phyloP scores from a whole-genome alignment of 2,888 invertebrate species.

The Trissolcus brochymenae region DNA sequence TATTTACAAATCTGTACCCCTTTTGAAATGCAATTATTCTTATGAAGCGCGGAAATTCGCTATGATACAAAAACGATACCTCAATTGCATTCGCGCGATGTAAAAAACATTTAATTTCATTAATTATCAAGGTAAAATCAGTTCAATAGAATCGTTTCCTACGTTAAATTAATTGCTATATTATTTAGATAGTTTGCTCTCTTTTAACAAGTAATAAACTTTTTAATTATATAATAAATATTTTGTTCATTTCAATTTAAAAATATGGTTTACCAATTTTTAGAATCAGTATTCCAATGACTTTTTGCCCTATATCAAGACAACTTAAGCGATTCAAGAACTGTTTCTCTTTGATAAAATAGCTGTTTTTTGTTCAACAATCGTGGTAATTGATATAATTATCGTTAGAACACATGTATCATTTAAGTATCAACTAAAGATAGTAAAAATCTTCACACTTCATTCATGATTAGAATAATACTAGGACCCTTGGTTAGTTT shows the following conservation, averaged over 20 bases:
- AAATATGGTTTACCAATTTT: too few relatives aligned
- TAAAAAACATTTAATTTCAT: constrained; percentile 14
- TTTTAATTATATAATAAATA: background rate
- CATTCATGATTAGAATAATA: constrained; percentile 52
- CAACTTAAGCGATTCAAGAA: too few relatives aligned
- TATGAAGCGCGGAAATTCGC: constrained; percentile 17
- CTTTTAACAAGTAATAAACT: constrained; percentile 1
- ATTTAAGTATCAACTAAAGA: constrained; percentile 2
- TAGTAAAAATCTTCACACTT: constrained; percentile 3
- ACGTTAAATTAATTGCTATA: background rate
- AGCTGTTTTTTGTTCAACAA: background rate
- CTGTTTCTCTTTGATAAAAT: background rate
- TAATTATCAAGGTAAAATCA: constrained; percentile 25
- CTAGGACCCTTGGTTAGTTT: constrained; percentile 66
- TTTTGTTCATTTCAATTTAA: background rate
- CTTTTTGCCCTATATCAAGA: too few relatives aligned
- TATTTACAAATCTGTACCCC: constrained; percentile 42
- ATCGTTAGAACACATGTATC: constrained; percentile 6
- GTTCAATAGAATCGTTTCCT: background rate
- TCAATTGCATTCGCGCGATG: constrained; percentile 34
- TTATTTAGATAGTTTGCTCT: constrained; percentile 3
- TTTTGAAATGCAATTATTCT: constrained; percentile 34
- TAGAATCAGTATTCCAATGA: too few relatives aligned
- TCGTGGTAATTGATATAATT: background rate
- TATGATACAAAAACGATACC: constrained; percentile 45